phyloP scores from a whole-genome alignment of 1,140 invertebrate genomes.

The Drosophila micromelanica region DNA sequence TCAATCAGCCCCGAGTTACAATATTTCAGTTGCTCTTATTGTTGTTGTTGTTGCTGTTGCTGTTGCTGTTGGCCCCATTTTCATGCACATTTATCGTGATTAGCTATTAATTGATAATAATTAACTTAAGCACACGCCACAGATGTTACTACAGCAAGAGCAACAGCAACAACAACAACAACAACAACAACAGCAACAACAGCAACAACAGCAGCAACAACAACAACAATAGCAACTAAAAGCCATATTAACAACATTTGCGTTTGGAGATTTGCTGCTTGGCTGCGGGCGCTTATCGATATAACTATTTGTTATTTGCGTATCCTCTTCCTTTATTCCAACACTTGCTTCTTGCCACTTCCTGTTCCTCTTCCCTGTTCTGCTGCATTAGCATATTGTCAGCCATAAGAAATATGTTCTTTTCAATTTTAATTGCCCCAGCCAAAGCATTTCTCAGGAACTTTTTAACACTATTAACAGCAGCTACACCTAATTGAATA shows the following conservation, averaged over 20 bases:
- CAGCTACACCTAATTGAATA: background rate
- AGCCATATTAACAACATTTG: conserved; percentile 49
- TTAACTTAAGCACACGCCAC: conserved; percentile 77
- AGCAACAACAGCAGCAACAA: conserved; percentile 26
- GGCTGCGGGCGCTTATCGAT: conserved; percentile 16
- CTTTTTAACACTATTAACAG: background rate
- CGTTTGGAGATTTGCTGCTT: conserved; percentile 37
- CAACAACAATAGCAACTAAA: conserved; percentile 35
- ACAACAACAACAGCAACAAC: conserved; percentile 25
- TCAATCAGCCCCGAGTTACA: conserved; percentile 3
- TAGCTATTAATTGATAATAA: conserved; percentile 83
- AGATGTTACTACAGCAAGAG: conserved; percentile 54
- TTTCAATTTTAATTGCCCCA: background rate
- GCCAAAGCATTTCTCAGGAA: background rate
- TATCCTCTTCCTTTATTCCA: background rate
- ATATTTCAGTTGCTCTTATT: conserved; percentile 4
- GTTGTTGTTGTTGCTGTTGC: background rate
- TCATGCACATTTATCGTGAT: conserved; percentile 82
- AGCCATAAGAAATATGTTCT: background rate
- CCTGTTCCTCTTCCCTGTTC: too few relatives aligned
- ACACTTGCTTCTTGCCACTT: too few relatives aligned
- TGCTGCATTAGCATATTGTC: conserved; percentile 3
- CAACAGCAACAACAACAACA: conserved; percentile 18
- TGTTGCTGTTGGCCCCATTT: conserved; percentile 50
- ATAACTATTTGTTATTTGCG: conserved; percentile 29